Conservation (phyloP, 2,797 vertebrate species). For the Apogon hyalosoma region DNA sequence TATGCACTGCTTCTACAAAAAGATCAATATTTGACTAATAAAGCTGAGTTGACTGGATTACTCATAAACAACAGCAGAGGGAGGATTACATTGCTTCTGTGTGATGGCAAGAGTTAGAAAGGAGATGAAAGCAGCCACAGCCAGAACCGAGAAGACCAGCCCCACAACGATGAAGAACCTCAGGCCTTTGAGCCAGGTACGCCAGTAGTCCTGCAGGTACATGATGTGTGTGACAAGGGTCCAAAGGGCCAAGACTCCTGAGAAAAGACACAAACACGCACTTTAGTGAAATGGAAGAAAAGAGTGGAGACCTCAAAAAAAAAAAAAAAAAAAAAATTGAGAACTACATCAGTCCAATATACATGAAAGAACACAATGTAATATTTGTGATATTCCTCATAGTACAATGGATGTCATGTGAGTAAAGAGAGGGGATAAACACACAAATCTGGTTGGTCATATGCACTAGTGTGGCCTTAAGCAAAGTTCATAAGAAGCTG, state of each 20-base stretch:
- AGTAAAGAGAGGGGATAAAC: not conserved
- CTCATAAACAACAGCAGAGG: not conserved
- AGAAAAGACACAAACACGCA: conserved; percentile 5
- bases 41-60: no score
- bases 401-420: not conserved
- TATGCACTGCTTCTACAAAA: no score
- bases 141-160: conserved; percentile 87
- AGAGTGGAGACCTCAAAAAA: not conserved
- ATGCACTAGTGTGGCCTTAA: conserved; percentile 15
- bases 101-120: conserved; percentile 91
- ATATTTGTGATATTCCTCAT: not conserved
- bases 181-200: conserved; percentile 96
- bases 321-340: not conserved
- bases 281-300: not conserved
- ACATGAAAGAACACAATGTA: no score
- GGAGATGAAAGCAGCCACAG: conserved; percentile 86
- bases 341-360: not conserved
- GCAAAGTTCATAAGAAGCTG: not conserved
- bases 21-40: no score
- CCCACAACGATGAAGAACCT: conserved; percentile 93
- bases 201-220: conserved; percentile 98
- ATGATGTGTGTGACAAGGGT: conserved; percentile 94
- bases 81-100: conserved; percentile 88
- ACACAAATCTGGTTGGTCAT: conserved; percentile 13
- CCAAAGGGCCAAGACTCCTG: conserved; percentile 96